Percentiles rank a stretch among this genome's conserved stretches.
Evolutionary conservation across 2,888 invertebrate genomes (phyloP).

Genomic region (Thereva nobilitata): DNA sequence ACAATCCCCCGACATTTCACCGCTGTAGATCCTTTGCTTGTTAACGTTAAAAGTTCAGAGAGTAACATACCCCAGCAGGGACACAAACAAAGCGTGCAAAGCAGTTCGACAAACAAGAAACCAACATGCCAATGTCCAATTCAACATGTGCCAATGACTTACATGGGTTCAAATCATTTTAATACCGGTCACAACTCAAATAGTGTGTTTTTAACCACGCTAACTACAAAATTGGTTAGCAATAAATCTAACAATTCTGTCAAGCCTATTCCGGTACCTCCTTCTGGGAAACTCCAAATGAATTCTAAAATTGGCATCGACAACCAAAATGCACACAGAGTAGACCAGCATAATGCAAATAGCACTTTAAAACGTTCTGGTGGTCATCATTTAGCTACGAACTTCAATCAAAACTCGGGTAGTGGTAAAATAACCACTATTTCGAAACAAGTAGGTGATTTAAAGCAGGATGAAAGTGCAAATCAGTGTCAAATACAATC

Average conservation of each 20-base stretch:
- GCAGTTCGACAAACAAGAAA: conserved; percentile 48
- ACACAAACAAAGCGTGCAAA: not conserved
- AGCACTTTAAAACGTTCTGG: conserved; percentile 41
- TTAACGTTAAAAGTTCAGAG: conserved; percentile 12
- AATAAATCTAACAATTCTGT: conserved; percentile 41
- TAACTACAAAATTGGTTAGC: conserved; percentile 47
- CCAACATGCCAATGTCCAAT: conserved; percentile 59
- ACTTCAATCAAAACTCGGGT: not conserved
- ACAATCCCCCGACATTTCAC: conserved; percentile 59
- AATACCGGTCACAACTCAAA: conserved; percentile 47
- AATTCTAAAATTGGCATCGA: conserved; percentile 33
- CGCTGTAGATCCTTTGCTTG: conserved; percentile 51
- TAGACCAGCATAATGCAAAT: conserved; percentile 36
- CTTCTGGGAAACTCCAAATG: conserved; percentile 31
- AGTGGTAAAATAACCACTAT: conserved; percentile 54
- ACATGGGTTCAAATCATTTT: conserved; percentile 56
- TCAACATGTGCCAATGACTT: conserved; percentile 59
- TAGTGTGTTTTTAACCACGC: conserved; percentile 49
- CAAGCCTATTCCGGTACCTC: conserved; percentile 42
- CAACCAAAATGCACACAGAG: conserved; percentile 11
- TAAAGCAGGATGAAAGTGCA: conserved; percentile 33
- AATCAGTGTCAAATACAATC: conserved; percentile 41
- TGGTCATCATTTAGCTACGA: conserved; percentile 29
- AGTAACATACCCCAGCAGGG: conserved; percentile 2
- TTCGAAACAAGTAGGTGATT: conserved; percentile 55